A percentile compares a stretch with the other conserved stretches of the same genome.
These are phyloP conservation scores for Prionailurus viverrinus DNA, from an alignment of 2,113 vertebrate species.

Conservation along the genomic window DNA sequence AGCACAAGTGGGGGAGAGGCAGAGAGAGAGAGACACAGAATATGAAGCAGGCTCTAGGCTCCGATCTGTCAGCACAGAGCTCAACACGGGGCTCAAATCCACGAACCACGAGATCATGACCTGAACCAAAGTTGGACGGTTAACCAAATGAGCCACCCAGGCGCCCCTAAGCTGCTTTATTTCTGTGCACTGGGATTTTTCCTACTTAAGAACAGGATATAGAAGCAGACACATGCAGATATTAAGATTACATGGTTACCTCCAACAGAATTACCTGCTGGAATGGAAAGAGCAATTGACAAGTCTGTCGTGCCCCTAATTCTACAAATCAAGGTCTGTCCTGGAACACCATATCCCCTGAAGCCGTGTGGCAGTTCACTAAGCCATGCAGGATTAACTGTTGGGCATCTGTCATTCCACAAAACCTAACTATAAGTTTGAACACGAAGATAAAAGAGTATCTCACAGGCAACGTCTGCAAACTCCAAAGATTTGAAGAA, in stretches of 20 bases:
- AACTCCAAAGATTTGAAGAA: constrained; percentile 50
- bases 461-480: neutral
- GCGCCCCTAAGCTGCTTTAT: neutral
- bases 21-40: no score
- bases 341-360: neutral
- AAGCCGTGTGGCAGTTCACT: neutral
- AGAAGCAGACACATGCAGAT: neutral
- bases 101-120: no score
- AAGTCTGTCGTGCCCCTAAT: neutral
- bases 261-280: constrained; percentile 28
- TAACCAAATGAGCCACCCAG: no score
- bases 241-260: constrained; percentile 7
- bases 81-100: no score
- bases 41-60: no score
- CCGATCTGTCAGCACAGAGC: no score
- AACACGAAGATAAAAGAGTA: neutral
- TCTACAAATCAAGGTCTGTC: constrained; percentile 39
- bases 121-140: no score
- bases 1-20: no score
- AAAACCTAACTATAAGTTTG: neutral
- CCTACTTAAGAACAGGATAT: constrained; percentile 39
- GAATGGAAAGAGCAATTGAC: neutral
- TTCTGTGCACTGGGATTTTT: neutral
- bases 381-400: constrained; percentile 39
- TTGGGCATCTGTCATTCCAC: neutral